Percentiles rank a stretch among this genome's conserved stretches.
Conservation (phyloP, 2,888 invertebrate genomes). For the Alcis repandata region DNA sequence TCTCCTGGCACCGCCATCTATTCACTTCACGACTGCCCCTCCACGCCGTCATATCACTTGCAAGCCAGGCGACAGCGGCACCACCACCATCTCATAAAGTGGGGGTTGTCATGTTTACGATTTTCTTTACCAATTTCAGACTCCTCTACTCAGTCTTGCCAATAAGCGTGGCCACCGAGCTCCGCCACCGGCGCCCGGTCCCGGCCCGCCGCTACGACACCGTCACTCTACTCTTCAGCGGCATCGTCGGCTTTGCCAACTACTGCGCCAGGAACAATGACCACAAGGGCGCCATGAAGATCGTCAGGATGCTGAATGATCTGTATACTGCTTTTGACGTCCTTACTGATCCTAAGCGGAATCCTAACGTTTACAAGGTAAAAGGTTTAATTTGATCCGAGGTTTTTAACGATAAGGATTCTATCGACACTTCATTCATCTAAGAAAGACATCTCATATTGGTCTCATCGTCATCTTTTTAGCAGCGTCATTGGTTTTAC, state of each 20-base stretch:
- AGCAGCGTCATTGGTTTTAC: background rate
- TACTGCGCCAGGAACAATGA: constrained; percentile 97
- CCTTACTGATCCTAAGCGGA: constrained; percentile 95
- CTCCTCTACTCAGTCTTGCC: constrained; percentile 97
- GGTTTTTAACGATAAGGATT: background rate
- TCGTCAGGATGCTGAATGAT: constrained; percentile 96
- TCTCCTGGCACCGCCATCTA: too few species aligned
- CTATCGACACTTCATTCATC: background rate
- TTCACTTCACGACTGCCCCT: too few species aligned
- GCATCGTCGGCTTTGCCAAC: constrained; percentile 94
- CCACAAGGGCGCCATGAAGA: constrained; percentile 97
- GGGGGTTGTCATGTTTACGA: too few species aligned
- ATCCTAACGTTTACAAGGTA: constrained; percentile 98
- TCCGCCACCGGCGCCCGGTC: constrained; percentile 96
- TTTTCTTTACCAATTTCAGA: constrained; percentile 77
- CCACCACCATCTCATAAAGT: too few species aligned
- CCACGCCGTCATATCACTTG: too few species aligned
- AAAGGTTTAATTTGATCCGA: background rate
- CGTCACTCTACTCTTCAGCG: constrained; percentile 97
- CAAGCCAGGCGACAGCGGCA: too few species aligned
- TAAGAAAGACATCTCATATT: background rate
- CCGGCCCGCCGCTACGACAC: constrained; percentile 95
- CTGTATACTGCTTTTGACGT: constrained; percentile 98
- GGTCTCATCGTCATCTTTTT: background rate
- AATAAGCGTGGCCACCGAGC: constrained; percentile 97